A percentile compares a stretch with the other conserved stretches of the same genome.
phyloP scores from a whole-genome alignment of 2,113 vertebrate species.

The Polyodon spathula region DNA sequence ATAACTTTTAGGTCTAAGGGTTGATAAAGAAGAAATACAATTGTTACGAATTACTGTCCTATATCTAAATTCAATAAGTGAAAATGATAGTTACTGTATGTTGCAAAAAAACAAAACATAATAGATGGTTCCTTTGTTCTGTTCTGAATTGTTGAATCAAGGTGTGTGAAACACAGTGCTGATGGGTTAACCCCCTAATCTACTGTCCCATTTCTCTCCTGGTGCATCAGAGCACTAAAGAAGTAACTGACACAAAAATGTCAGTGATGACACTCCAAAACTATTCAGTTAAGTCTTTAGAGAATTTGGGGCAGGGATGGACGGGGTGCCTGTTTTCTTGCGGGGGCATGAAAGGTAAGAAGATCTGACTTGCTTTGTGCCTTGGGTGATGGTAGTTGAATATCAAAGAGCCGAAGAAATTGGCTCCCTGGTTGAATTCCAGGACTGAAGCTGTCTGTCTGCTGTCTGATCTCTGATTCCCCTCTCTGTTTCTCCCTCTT shows the following conservation, averaged over 20 bases:
- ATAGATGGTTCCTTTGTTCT: too few species aligned
- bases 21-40: too few species aligned
- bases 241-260: conserved; percentile 4
- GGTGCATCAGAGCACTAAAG: background rate
- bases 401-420: conserved; percentile 25
- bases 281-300: background rate
- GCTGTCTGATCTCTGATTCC: background rate
- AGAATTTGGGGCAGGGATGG: background rate
- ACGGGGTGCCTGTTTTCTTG: conserved; percentile 4
- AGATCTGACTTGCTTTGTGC: conserved; percentile 20
- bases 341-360: conserved; percentile 20
- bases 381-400: conserved; percentile 27
- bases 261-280: conserved; percentile 13
- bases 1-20: too few species aligned
- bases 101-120: too few species aligned
- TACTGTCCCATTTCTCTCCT: background rate
- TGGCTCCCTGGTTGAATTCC: conserved; percentile 14
- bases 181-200: too few species aligned
- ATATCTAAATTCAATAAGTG: too few species aligned
- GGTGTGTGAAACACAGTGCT: too few species aligned
- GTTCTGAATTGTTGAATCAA: too few species aligned
- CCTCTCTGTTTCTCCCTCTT: conserved; percentile 32
- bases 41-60: too few species aligned
- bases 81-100: too few species aligned
- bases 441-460: background rate